Evolutionary conservation across 2,113 vertebrate genomes (phyloP).

Genomic region (Elephas maximus): DNA sequence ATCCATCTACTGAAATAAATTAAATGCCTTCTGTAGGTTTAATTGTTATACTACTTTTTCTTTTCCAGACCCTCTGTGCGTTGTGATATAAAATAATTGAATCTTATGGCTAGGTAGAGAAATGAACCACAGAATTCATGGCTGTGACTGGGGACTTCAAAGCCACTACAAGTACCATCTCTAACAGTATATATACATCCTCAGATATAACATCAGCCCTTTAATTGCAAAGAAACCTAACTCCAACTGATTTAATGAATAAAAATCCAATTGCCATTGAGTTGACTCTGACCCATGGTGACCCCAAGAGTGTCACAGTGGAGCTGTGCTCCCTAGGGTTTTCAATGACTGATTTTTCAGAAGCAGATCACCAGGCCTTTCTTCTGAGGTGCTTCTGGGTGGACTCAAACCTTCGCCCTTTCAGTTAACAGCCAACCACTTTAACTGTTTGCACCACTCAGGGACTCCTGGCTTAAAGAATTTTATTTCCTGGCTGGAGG

Average conservation of each 20-base stretch:
- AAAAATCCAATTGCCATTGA: too few species aligned
- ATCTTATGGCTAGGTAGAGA: not conserved
- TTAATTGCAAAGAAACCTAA: not conserved
- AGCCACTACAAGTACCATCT: not conserved
- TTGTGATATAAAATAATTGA: not conserved
- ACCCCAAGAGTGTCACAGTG: too few species aligned
- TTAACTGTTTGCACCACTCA: too few species aligned
- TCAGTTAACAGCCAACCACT: too few species aligned
- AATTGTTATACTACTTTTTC: not conserved
- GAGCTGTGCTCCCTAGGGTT: too few species aligned
- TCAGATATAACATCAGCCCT: not conserved
- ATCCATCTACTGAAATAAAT: not conserved
- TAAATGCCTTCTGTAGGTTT: not conserved
- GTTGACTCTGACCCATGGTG: too few species aligned
- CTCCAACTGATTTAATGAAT: not conserved
- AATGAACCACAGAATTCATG: not conserved
- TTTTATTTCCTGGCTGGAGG: not conserved
- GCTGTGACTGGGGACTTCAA: not conserved
- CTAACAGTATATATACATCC: not conserved
- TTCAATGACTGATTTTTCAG: too few species aligned
- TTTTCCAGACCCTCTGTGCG: not conserved
- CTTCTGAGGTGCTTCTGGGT: too few species aligned
- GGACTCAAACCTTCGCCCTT: too few species aligned
- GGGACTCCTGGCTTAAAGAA: too few species aligned
- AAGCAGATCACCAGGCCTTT: too few species aligned